Base-by-base conservation (phyloP, 2,888 invertebrate genomes). In the Steinernema hermaphroditum region DNA sequence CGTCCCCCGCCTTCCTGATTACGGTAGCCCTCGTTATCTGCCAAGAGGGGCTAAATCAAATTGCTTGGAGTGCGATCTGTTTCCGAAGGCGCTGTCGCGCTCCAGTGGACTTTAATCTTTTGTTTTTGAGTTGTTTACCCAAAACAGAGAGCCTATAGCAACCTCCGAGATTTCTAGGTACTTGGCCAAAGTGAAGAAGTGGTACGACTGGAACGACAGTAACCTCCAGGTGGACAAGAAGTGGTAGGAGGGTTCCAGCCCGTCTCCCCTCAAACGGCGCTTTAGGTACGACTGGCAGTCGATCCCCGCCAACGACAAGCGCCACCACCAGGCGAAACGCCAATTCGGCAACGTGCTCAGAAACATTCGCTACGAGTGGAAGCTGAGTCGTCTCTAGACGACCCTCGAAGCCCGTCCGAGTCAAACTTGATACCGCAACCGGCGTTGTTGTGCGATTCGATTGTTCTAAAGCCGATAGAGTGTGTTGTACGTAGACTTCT, bases 231-330 rank as follows among this genome's bases (percentile, higher is more conserved):
- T 75, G 34, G 78, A 76, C 71, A 76, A 78, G 19, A 43, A 75
- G 27, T 76, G 41, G 37, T 46, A 72, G 22, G 68, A 27, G 32
- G 78, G 78, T 32, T 70, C 34, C 73, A 22, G 44, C 70, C 16
- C n/a, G n/a, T n/a, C n/a, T n/a, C n/a, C n/a, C n/a, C n/a, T n/a
- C n/a, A n/a, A n/a, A n/a, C n/a, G n/a, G n/a, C n/a, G n/a, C n/a
- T n/a, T 54, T 71, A 81, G 80, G 82, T 82, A 81, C 76, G 81
- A 81, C 72, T 81, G 81, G 81, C 81, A 81, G 70, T 76, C 41
- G 27, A 27, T 69, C 16, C 69, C 69, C 32, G 4, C 68, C 34
- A 37, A 16, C 37, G 68, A 46, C 37, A 75, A 75, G 71, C 68
- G 75, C 14, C 49, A 70, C 27, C 62, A 70, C 27, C 16, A 16